Percentiles rank a stretch among this genome's conserved stretches.
phyloP scores from a whole-genome alignment of 1,140 invertebrate genomes.

The Laupala kohalensis region DNA sequence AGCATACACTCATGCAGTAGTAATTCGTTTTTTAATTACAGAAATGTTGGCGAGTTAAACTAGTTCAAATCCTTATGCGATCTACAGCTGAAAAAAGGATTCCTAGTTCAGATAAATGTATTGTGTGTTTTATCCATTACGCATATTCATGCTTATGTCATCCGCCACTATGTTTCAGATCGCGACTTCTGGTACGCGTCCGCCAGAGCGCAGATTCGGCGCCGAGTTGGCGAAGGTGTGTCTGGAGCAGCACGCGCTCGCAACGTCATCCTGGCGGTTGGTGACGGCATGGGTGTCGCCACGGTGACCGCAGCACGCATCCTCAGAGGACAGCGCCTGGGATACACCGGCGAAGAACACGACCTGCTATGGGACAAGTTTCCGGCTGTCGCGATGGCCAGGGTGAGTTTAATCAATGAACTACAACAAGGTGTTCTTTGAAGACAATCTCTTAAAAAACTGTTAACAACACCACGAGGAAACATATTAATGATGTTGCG shows the following conservation, averaged over 20 bases:
- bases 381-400: constrained; percentile 52
- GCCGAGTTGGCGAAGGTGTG: background rate
- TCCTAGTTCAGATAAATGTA: too few relatives aligned
- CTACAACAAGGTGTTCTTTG: too few relatives aligned
- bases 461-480: too few relatives aligned
- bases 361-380: constrained; percentile 58
- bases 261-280: constrained; percentile 66
- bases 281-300: constrained; percentile 68
- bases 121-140: too few relatives aligned
- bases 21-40: too few relatives aligned
- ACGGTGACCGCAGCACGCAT: constrained; percentile 64
- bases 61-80: too few relatives aligned
- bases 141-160: too few relatives aligned
- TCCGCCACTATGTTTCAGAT: constrained; percentile 18
- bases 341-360: constrained; percentile 45
- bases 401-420: constrained; percentile 34
- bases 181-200: constrained; percentile 20
- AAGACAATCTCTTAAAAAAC: too few relatives aligned
- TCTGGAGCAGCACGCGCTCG: constrained; percentile 23
- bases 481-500: too few relatives aligned
- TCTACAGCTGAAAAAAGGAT: too few relatives aligned
- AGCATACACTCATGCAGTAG: too few relatives aligned
- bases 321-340: constrained; percentile 35
- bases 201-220: constrained; percentile 12
- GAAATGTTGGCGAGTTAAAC: too few relatives aligned